Evolutionary conservation across 2,888 invertebrate species (phyloP).

Genomic region (Limnephilus marmoratus): DNA sequence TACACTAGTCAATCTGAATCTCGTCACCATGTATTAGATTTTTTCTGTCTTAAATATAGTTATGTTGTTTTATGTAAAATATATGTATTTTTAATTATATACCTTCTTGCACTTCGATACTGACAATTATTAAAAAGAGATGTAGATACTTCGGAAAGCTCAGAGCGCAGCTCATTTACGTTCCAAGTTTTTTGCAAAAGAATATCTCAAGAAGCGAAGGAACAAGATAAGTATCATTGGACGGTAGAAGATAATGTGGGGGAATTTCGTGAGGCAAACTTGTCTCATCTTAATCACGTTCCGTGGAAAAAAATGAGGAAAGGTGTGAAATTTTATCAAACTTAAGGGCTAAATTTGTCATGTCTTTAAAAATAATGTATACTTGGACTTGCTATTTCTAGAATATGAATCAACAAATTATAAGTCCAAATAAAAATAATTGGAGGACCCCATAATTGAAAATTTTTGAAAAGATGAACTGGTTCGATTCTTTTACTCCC

Average conservation of each 20-base stretch:
- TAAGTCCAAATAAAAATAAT: not conserved
- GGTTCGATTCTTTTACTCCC: not conserved
- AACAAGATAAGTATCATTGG: conserved; percentile 15
- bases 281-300: conserved; percentile 29
- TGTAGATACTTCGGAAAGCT: not conserved
- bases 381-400: not conserved
- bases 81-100: too few relatives aligned
- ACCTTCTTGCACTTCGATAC: too few relatives aligned
- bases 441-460: not conserved
- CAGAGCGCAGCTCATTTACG: not conserved
- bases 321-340: not conserved
- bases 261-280: not conserved
- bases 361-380: not conserved
- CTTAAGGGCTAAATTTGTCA: not conserved
- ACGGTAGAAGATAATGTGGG: not conserved
- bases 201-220: not conserved
- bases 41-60: too few relatives aligned
- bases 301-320: conserved; percentile 6
- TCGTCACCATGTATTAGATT: too few relatives aligned
- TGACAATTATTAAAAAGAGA: too few relatives aligned
- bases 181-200: not conserved
- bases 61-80: too few relatives aligned
- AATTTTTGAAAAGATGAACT: not conserved
- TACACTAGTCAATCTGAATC: too few relatives aligned
- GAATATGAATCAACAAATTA: not conserved